phyloP scores from a whole-genome alignment of 2,113 vertebrate species.

The Chunga burmeisteri region DNA sequence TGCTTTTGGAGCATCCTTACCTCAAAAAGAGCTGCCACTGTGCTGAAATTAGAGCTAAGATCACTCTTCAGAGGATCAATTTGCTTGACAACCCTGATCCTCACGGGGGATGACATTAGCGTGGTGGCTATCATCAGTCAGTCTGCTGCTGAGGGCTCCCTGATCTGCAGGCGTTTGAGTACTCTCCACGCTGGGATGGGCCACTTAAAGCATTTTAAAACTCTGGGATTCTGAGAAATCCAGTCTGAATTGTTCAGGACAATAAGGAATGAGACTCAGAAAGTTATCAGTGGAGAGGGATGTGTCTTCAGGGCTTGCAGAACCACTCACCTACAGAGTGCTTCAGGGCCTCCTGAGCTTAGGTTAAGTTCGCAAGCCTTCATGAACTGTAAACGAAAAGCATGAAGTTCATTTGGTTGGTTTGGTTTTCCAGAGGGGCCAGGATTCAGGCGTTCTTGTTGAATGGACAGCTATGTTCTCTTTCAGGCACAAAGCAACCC shows the following conservation, averaged over 20 bases:
- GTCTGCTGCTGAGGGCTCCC: neutral
- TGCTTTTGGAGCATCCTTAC: neutral
- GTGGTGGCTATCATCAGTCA: slow-evolving; percentile 29
- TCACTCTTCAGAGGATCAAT: slow-evolving; percentile 38
- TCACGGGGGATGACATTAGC: neutral
- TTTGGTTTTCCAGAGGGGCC: neutral
- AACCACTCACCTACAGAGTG: neutral
- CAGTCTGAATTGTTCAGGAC: neutral
- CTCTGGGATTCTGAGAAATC: neutral
- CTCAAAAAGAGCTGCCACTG: neutral
- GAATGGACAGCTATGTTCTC: neutral
- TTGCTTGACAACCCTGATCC: neutral
- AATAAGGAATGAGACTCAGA: neutral
- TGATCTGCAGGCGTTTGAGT: neutral
- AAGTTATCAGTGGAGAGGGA: neutral
- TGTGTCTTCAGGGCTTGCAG: neutral
- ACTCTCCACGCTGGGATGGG: neutral
- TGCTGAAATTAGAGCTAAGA: slow-evolving; percentile 24
- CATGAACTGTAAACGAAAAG: neutral
- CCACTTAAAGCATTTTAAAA: neutral
- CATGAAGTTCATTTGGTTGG: neutral
- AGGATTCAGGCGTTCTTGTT: neutral
- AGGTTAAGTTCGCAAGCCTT: neutral
- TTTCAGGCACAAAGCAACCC: neutral
- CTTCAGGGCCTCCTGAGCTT: neutral